Evolutionary conservation across 2,113 vertebrate genomes (phyloP), one percentile per base, ranked within the genome.

Genomic region (Sprattus sprattus): DNA sequence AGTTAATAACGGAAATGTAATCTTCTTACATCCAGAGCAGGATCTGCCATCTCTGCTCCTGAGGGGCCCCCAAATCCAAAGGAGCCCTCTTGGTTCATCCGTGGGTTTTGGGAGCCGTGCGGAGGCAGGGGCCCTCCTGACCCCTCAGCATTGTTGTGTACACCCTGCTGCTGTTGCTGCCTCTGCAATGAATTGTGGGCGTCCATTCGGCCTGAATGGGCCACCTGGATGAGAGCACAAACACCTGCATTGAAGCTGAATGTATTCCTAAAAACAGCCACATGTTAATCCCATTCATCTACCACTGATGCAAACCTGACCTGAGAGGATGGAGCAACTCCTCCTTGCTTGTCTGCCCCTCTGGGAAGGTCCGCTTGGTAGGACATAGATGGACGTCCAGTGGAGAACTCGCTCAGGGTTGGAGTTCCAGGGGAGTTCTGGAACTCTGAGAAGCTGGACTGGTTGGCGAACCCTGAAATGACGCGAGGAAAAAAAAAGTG

Each of bases 11-110:
- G 10, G 25, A 78, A 78, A 78, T 39, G 71, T 39, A 32, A 15
- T 81, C 6, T 16, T 95, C 97, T 97, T 91, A 98, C 97, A 0
- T 98, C 97, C 57, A 98, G 94, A 85, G 96, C 93, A n/a, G 96
- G 93, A 88, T 98, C 97, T 0, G 97, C 92, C 64, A 96, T 96
- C 0, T 97, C 97, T 0, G 92, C 47, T 0, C 91, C 89, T 0
- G 93, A 85, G 16, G 96, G 84, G 28, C 91, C 83, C 0, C 92
- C 91, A 0, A 96, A 89, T 3, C 93, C 94, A 57, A 97, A 98
- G 84, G 95, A 82, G 50, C 89, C 11, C 52, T 94, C 93, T 0
- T 90, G 90, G 0, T 93, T 90, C 45, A 94, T 95, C 88, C 96
- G 95, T 45, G 94, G 84, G 67, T 92, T 94, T 87, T 92, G 94